Evolutionary conservation across 2,113 vertebrate species (phyloP).

Genomic region (Hippocampus mohnikei): DNA sequence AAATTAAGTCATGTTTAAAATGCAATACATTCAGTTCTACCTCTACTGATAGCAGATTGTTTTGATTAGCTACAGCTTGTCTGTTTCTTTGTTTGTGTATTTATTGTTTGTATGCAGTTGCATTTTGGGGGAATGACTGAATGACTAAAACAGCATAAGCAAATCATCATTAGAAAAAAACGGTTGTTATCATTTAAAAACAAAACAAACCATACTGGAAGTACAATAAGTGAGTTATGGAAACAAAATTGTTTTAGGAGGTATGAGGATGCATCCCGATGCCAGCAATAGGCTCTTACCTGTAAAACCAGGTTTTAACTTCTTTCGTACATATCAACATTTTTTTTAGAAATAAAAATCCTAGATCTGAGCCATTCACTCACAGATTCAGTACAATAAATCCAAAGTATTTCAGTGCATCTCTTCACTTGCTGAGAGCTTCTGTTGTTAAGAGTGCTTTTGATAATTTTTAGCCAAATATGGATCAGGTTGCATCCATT

Average conservation of each 20-base stretch:
- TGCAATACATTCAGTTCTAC: background rate
- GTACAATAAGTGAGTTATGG: too few species aligned
- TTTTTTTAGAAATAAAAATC: background rate
- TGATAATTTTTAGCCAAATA: background rate
- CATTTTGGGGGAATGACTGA: too few species aligned
- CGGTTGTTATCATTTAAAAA: background rate
- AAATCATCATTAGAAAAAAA: background rate
- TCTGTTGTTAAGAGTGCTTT: background rate
- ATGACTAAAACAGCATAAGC: background rate
- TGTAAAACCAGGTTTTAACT: too few species aligned
- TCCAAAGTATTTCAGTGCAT: background rate
- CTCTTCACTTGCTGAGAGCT: background rate
- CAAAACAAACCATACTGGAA: background rate
- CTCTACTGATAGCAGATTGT: background rate
- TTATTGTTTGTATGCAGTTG: background rate
- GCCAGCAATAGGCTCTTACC: too few species aligned
- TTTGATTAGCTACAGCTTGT: background rate
- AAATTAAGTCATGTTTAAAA: conserved; percentile 38
- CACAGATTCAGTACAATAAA: background rate
- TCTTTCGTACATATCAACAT: too few species aligned
- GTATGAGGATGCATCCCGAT: too few species aligned
- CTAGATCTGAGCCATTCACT: background rate
- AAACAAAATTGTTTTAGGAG: too few species aligned
- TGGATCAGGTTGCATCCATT: background rate
- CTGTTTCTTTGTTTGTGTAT: background rate